A percentile compares a stretch with the other conserved stretches of the same genome.
phyloP scores from a whole-genome alignment of 2,797 vertebrate genomes.

The Pterois miles region DNA sequence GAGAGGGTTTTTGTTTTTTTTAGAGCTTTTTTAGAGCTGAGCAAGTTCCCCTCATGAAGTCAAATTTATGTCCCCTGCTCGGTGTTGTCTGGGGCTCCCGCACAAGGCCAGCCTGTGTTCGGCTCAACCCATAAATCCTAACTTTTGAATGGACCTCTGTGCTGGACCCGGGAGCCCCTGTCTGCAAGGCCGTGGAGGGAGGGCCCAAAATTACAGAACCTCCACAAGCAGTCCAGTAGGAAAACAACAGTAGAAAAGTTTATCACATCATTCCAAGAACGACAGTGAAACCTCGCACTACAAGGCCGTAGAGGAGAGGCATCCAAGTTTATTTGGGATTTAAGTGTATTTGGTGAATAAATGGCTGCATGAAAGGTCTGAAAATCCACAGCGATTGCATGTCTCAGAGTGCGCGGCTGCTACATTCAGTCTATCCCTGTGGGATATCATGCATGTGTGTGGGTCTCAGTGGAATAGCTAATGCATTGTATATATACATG shows the following conservation, averaged over 20 bases:
- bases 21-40: slow-evolving; percentile 36
- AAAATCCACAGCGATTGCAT: slow-evolving; percentile 29
- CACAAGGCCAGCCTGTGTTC: slow-evolving; percentile 76
- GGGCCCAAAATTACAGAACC: slow-evolving; percentile 33
- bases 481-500: slow-evolving; percentile 40
- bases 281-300: slow-evolving; percentile 18
- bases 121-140: slow-evolving; percentile 68
- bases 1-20: neutral
- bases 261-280: slow-evolving; percentile 34
- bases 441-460: slow-evolving; percentile 44
- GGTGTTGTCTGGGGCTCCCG: slow-evolving; percentile 60
- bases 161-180: slow-evolving; percentile 19
- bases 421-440: slow-evolving; percentile 50
- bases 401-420: slow-evolving; percentile 38
- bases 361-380: slow-evolving; percentile 17
- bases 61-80: slow-evolving; percentile 66
- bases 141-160: slow-evolving; percentile 75
- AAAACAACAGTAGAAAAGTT: slow-evolving; percentile 60
- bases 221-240: slow-evolving; percentile 24
- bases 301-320: neutral
- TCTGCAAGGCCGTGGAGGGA: slow-evolving; percentile 3
- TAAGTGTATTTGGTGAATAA: slow-evolving; percentile 19
- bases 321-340: slow-evolving; percentile 11
- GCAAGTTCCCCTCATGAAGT: slow-evolving; percentile 70
- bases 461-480: slow-evolving; percentile 50